Base-by-base conservation (phyloP, 2,888 invertebrate species). In the Melanotus villosus region DNA sequence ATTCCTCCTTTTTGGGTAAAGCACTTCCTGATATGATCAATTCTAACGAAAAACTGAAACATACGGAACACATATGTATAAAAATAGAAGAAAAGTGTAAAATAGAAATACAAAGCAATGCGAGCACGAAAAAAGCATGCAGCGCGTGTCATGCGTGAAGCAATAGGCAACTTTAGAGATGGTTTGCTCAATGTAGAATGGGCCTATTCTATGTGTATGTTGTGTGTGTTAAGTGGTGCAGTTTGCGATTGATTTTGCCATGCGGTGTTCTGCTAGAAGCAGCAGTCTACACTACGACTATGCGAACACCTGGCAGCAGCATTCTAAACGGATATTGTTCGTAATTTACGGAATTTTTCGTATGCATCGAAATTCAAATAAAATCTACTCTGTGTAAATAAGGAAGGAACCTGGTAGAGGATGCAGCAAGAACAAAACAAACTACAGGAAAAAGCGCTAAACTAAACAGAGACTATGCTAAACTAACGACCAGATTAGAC, bases 21-120 rank as follows among this genome's bases (percentile, higher is more conserved):
- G 89, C 99, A 99, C 89, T 99, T 99, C 87, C 98, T 93, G 87
- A 99, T 99, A 88, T 98, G 98, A 88, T 96, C 95, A 88, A 99
- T 91, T 85, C 98, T 94, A 86, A 99, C 97, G 90, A 99, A 99
- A 89, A 98, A 99, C 98, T 99, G 93, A 81, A 96, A 95, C 83
- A 87, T 74, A 85, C 70, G 72, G 47, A 65, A 52, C 9, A n/a
- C n/a, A n/a, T 19, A 10, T 70, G 12, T 12, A 68, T 70, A 70
- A 63, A 69, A 66, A 72, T 75, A 72, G 76, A 65, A 65, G 54
- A 71, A n/a, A 56, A 56, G 6, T 12, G 14, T 16, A 56, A 21
- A 12, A 36, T 34, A 56, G 54, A 41, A 57, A 19, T 54, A 21
- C 19, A 64, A 58, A 45, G 50, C 32, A 64, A 54, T 59, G 68